These are phyloP conservation scores for Chloropsis cyanopogon DNA, from an alignment of 2,113 vertebrate species.

Conservation along the genomic window DNA sequence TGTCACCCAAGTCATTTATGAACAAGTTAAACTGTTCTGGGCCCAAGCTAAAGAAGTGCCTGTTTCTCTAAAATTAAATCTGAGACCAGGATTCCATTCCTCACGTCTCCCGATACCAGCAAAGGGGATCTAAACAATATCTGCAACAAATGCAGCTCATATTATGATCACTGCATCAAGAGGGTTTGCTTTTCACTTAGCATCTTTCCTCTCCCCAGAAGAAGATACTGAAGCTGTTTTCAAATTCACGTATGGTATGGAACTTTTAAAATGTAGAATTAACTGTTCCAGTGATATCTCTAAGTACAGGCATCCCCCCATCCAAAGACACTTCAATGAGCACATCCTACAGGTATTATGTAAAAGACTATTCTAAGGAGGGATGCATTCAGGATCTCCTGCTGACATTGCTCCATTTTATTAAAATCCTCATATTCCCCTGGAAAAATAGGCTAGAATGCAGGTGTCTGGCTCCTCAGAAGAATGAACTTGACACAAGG, in stretches of 20 bases:
- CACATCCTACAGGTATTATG: not conserved
- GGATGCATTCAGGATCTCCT: not conserved
- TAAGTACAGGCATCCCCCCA: not conserved
- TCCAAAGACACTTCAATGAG: not conserved
- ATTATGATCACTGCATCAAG: not conserved
- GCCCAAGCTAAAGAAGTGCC: not conserved
- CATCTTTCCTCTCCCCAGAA: not conserved
- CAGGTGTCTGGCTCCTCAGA: not conserved
- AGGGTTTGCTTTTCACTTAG: not conserved
- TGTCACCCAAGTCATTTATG: fast-evolving
- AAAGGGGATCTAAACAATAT: not conserved
- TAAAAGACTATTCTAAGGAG: not conserved
- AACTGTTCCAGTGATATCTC: not conserved
- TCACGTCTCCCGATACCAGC: fast-evolving
- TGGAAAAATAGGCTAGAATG: not conserved
- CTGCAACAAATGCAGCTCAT: not conserved
- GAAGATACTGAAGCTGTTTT: not conserved
- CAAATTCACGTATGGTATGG: not conserved
- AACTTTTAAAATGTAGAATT: not conserved
- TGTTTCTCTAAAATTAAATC: not conserved
- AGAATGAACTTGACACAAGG: not conserved
- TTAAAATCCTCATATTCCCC: not conserved
- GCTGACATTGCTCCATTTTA: conserved; percentile 23
- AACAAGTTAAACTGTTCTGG: not conserved
- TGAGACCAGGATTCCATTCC: not conserved